Percentiles rank a stretch among this genome's conserved stretches.
Evolutionary conservation across 2,888 invertebrate species (phyloP).

Genomic region (Ochropleura leucogaster): DNA sequence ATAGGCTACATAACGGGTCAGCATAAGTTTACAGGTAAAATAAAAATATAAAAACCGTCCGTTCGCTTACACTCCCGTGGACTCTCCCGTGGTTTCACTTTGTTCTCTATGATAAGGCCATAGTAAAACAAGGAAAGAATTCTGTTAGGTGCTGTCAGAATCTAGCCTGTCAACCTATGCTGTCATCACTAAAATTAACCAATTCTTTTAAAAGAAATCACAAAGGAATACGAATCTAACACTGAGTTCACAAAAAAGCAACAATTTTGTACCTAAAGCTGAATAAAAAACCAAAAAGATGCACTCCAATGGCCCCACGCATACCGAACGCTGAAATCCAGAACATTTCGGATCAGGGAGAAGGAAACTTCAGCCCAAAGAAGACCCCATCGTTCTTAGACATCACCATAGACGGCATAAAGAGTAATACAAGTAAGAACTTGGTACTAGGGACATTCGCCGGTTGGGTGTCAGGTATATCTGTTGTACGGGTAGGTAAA

Average conservation of each 20-base stretch:
- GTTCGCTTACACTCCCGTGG: not conserved
- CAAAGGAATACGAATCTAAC: not conserved
- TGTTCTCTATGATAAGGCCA: not conserved
- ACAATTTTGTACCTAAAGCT: constrained; percentile 58
- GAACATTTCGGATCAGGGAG: constrained; percentile 60
- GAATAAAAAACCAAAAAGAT: constrained; percentile 60
- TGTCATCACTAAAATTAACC: not conserved
- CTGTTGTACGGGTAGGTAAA: constrained; percentile 96
- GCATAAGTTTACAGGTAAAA: not conserved
- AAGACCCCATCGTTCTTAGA: constrained; percentile 73
- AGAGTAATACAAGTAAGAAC: constrained; percentile 76
- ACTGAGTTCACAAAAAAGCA: constrained; percentile 18
- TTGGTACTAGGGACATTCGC: constrained; percentile 79
- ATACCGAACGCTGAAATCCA: constrained; percentile 72
- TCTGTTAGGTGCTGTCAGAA: not conserved
- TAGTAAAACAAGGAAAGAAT: not conserved
- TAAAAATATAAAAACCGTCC: too few relatives aligned
- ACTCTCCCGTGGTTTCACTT: not conserved
- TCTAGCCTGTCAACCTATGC: not conserved
- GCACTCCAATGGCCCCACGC: constrained; percentile 80
- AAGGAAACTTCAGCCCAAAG: constrained; percentile 67
- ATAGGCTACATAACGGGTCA: not conserved
- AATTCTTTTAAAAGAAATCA: not conserved
- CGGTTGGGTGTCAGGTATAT: constrained; percentile 93
- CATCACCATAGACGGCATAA: constrained; percentile 72